These are phyloP conservation scores for Acanthaster planci DNA, from an alignment of 35 echinoderm and acorn worm species.

Conservation along the genomic window DNA sequence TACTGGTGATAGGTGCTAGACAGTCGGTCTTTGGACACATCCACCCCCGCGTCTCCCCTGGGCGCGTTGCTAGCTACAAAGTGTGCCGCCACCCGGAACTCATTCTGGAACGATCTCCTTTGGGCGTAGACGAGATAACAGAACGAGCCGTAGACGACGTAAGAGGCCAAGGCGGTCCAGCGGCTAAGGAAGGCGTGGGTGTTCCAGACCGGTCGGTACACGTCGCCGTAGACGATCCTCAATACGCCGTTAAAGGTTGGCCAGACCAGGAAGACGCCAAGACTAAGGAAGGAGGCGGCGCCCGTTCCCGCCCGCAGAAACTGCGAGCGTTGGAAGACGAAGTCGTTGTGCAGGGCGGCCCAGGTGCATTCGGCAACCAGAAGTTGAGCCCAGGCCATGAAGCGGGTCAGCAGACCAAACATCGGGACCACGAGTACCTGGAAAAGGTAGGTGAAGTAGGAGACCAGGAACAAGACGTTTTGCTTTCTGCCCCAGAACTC, in stretches of 20 bases:
- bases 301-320: not conserved
- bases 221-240: conserved; percentile 40
- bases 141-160: conserved; percentile 43
- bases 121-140: conserved; percentile 55
- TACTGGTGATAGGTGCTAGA: conserved; percentile 11
- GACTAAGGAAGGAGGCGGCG: not conserved
- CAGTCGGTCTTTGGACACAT: conserved; percentile 4
- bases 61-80: conserved; percentile 29
- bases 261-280: conserved; percentile 34
- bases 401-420: conserved; percentile 16
- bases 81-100: not conserved
- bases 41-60: not conserved
- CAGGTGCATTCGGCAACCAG: not conserved
- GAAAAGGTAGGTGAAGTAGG: conserved; percentile 59
- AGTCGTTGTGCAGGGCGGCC: not conserved
- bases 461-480: conserved; percentile 31
- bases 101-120: conserved; percentile 36
- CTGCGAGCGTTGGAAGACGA: not conserved
- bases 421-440: conserved; percentile 44
- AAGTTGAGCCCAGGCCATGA: not conserved
- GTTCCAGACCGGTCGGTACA: not conserved
- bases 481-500: conserved; percentile 37
- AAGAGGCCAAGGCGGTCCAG: conserved; percentile 41
- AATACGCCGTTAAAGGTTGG: conserved; percentile 21
- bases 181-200: conserved; percentile 33